phyloP scores from a whole-genome alignment of 1,140 invertebrate genomes.

The Bathynomus jamesi region DNA sequence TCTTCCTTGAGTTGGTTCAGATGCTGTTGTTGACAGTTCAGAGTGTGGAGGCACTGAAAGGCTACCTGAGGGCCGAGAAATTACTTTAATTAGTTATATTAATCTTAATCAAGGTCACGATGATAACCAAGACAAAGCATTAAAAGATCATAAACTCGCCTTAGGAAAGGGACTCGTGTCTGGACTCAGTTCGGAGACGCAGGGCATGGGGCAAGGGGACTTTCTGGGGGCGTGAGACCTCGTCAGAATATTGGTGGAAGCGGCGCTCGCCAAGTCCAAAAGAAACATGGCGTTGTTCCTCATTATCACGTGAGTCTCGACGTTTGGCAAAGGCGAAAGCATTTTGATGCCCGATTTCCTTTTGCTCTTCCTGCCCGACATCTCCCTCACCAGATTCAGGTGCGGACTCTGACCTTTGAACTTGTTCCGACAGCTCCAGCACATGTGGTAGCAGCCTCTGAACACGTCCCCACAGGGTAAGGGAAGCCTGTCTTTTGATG shows the following conservation, averaged over 20 bases:
- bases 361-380: slow-evolving; percentile 41
- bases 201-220: slow-evolving; percentile 31
- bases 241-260: slow-evolving; percentile 32
- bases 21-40: slow-evolving; percentile 50
- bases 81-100: neutral
- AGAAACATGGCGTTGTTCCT: slow-evolving; percentile 92
- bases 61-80: slow-evolving; percentile 41
- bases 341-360: slow-evolving; percentile 39
- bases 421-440: slow-evolving; percentile 77
- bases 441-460: slow-evolving; percentile 76
- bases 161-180: slow-evolving; percentile 35
- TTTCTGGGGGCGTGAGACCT: slow-evolving; percentile 14
- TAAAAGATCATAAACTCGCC: neutral
- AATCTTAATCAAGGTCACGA: neutral
- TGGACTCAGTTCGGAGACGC: slow-evolving; percentile 30
- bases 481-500: slow-evolving; percentile 60
- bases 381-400: slow-evolving; percentile 45
- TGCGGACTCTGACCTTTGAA: slow-evolving; percentile 45
- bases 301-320: slow-evolving; percentile 68
- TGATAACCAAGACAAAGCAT: neutral
- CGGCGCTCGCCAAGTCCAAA: slow-evolving; percentile 72
- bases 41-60: slow-evolving; percentile 66
- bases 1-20: slow-evolving; percentile 48
- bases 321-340: slow-evolving; percentile 40
- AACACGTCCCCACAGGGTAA: slow-evolving; percentile 82